Evolutionary conservation across 53 echinoderm and acorn worm genomes (phyloP), one percentile per base, ranked within the genome.

Genomic region (Holothuria scabra): DNA sequence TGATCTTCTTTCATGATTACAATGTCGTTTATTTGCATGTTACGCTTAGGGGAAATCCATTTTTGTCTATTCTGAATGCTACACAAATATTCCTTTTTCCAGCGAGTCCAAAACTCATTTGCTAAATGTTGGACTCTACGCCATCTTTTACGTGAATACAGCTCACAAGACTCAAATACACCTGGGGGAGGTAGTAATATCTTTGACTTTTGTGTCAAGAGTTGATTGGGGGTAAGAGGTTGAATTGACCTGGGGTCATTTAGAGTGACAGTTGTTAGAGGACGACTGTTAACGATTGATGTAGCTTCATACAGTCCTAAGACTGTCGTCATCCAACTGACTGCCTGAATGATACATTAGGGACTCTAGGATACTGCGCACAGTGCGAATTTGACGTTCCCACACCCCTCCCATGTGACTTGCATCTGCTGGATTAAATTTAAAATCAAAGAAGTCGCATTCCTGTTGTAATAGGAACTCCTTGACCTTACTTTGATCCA

Each of bases 21-120:
- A 37, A 84, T 56, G 59, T 91, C 88, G 22, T 81, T 88, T 56
- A 88, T 59, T 46, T 88, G 3, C 62, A 84, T 29, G 35, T 88
- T 80, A 20, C 66, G 80, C 6, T 69, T 28, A 52, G 80, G 90
- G 56, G 28, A 34, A 12, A 59, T 81, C 91, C 88, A 88, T n/a
- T n/a, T n/a, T n/a, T n/a, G n/a, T n/a, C n/a, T n/a, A n/a, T n/a
- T n/a, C n/a, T n/a, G n/a, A n/a, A 55, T 88, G 85, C 35, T 79
- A 80, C n/a, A 87, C 88, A 88, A 24, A 87, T 84, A 49, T 28
- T n/a, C n/a, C n/a, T n/a, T n/a, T n/a, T n/a, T n/a, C n/a, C n/a
- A n/a, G n/a, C n/a, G n/a, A n/a, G n/a, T 37, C 91, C 91, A 88
- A 64, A 91, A 91, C 21, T 91, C 91, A 26, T 88, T 88, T 4